Conservation (phyloP, 2,888 invertebrate species). For the Agriotes lineatus region DNA sequence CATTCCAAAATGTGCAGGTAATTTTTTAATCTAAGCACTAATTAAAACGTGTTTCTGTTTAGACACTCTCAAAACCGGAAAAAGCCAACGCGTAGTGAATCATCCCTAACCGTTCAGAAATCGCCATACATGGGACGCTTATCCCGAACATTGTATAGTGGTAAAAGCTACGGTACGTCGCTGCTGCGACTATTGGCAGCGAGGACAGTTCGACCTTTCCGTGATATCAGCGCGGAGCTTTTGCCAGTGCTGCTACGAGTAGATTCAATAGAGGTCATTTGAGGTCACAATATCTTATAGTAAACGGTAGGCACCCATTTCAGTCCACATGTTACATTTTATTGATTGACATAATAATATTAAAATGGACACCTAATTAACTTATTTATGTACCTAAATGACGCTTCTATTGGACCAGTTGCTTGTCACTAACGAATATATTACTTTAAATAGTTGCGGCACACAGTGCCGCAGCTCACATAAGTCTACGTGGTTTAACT, state of each 20-base stretch:
- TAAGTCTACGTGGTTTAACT: neutral
- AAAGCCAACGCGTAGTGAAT: no score
- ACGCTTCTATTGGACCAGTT: constrained; percentile 53
- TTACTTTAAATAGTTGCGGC: constrained; percentile 21
- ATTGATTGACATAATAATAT: constrained; percentile 53
- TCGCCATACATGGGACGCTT: no score
- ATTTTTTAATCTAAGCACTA: no score
- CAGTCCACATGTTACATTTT: constrained; percentile 56
- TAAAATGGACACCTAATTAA: constrained; percentile 45
- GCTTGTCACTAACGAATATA: constrained; percentile 25
- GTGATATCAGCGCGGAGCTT: neutral
- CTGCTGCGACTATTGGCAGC: no score
- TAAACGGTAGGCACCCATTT: constrained; percentile 57
- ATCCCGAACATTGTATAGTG: no score
- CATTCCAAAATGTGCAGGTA: no score
- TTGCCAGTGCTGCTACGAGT: constrained; percentile 10
- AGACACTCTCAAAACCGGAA: no score
- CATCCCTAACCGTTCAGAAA: no score
- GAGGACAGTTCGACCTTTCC: neutral
- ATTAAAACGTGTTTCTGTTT: no score
- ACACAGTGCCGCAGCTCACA: neutral
- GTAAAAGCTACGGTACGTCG: no score
- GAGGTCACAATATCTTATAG: constrained; percentile 47
- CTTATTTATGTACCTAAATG: constrained; percentile 51
- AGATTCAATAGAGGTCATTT: constrained; percentile 53